phyloP scores from a whole-genome alignment of 2,888 invertebrate genomes.

The Pandemis cinnamomeana region DNA sequence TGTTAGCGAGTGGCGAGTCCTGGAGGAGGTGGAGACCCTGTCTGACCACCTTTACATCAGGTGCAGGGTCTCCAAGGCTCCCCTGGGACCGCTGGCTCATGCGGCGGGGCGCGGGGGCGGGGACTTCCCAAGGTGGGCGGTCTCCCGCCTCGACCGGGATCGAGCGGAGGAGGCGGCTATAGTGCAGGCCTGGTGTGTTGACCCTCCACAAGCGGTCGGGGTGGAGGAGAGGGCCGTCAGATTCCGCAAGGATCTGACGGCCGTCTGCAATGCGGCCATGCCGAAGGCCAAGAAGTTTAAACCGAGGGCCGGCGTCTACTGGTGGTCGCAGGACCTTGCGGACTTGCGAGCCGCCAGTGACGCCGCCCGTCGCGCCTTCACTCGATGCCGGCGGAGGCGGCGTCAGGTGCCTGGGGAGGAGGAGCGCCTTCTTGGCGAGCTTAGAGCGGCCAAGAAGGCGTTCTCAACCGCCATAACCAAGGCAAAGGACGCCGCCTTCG shows the following conservation, averaged over 20 bases:
- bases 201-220: not conserved
- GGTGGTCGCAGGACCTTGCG: too few species aligned
- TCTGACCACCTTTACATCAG: not conserved
- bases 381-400: too few species aligned
- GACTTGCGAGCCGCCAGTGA: too few species aligned
- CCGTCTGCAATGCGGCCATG: not conserved
- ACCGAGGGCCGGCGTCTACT: not conserved
- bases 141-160: not conserved
- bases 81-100: not conserved
- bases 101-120: not conserved
- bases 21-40: too few species aligned
- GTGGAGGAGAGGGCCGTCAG: not conserved
- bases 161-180: not conserved
- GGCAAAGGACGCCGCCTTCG: not conserved
- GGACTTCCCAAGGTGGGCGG: not conserved
- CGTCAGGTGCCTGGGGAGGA: too few species aligned
- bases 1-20: too few species aligned
- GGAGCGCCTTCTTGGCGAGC: too few species aligned
- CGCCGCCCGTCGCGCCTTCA: too few species aligned
- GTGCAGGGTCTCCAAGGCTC: not conserved
- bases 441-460: not conserved
- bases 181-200: not conserved
- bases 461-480: not conserved
- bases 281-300: not conserved
- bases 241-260: not conserved